Evolutionary conservation across 2,113 vertebrate species (phyloP).

Genomic region (Anguilla japonica): DNA sequence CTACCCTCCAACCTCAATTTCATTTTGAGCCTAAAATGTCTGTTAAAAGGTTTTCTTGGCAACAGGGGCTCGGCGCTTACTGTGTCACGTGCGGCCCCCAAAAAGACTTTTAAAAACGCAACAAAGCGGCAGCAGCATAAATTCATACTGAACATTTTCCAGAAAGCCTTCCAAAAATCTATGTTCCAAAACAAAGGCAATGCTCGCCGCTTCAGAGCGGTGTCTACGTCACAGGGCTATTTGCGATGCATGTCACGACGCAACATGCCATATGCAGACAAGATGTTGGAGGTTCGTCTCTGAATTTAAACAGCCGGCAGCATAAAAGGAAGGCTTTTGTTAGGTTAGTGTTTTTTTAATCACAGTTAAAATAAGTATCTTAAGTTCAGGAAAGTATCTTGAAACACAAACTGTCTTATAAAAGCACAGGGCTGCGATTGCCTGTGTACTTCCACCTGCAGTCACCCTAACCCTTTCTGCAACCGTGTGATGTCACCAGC

Average conservation of each 20-base stretch:
- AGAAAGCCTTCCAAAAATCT: conserved; percentile 17
- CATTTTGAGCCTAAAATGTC: conserved; percentile 50
- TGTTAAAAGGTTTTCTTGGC: conserved; percentile 55
- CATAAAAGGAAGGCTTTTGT: neutral
- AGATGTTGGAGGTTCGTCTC: neutral
- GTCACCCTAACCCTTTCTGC: too few relatives aligned
- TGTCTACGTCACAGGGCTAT: neutral
- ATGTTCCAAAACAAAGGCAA: conserved; percentile 27
- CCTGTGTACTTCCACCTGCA: too few relatives aligned
- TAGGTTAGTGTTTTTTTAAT: neutral
- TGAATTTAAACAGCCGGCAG: neutral
- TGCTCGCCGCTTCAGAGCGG: neutral
- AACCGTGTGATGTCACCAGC: too few relatives aligned
- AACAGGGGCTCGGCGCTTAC: conserved; percentile 30
- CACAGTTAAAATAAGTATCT: neutral
- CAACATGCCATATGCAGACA: neutral
- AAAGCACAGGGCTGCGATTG: too few relatives aligned
- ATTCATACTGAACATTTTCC: conserved; percentile 27
- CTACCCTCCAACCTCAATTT: conserved; percentile 44
- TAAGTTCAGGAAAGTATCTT: neutral
- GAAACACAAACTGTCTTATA: neutral
- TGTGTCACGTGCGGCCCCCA: conserved; percentile 28
- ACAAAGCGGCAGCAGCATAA: conserved; percentile 46
- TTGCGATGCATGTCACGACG: neutral
- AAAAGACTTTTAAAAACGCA: conserved; percentile 36